Evolutionary conservation across 1,140 invertebrate genomes (phyloP).

Genomic region (Xylocopa sonorina): DNA sequence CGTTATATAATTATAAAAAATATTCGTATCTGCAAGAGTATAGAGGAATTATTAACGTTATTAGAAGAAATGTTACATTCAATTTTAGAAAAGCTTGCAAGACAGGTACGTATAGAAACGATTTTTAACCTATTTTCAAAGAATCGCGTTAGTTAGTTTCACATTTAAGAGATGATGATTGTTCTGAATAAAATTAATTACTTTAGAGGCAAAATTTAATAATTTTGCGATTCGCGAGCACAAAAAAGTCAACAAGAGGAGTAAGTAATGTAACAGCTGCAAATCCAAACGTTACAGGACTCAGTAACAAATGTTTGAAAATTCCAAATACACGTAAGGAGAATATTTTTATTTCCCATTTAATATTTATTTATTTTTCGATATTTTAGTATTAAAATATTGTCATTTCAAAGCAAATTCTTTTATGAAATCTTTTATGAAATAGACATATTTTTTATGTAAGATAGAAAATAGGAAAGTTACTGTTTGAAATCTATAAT

Average conservation of each 20-base stretch:
- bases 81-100: slow-evolving; percentile 3
- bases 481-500: no score
- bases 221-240: slow-evolving; percentile 1
- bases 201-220: slow-evolving; percentile 35
- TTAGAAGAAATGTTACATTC: slow-evolving; percentile 52
- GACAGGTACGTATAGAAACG: slow-evolving; percentile 33
- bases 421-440: not conserved
- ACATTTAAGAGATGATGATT: not conserved
- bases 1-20: slow-evolving; percentile 38
- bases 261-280: not conserved
- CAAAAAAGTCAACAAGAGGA: not conserved
- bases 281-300: slow-evolving; percentile 83
- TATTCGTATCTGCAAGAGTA: not conserved
- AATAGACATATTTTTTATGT: not conserved
- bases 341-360: not conserved
- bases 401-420: not conserved
- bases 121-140: not conserved
- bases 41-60: not conserved
- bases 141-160: not conserved
- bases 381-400: not conserved
- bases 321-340: slow-evolving; percentile 81
- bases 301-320: slow-evolving; percentile 85
- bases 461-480: not conserved
- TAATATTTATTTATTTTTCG: not conserved
- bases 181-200: not conserved